Conservation (phyloP, 2,113 vertebrate genomes). For the Manacus vitellinus region DNA sequence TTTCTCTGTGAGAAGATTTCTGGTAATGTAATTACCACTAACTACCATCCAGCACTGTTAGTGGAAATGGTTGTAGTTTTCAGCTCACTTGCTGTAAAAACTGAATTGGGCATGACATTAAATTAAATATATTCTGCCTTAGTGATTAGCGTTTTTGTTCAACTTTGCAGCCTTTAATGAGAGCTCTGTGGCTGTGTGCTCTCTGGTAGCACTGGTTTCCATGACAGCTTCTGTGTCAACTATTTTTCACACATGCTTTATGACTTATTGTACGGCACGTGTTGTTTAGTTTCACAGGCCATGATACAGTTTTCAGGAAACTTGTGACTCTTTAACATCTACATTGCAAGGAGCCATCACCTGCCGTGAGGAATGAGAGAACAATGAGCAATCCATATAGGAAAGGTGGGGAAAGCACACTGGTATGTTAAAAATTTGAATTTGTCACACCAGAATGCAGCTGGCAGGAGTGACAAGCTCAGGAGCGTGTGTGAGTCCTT, state of each 20-base stretch:
- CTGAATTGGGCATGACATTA: constrained; percentile 1
- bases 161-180: constrained; percentile 41
- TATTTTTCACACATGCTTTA: constrained; percentile 52
- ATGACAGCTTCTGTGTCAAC: constrained; percentile 39
- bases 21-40: constrained; percentile 44
- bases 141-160: constrained; percentile 18
- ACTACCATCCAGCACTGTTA: neutral
- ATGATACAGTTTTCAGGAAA: constrained; percentile 34
- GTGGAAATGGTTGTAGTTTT: constrained; percentile 20
- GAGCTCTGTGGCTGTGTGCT: neutral
- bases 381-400: neutral
- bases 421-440: constrained; percentile 34
- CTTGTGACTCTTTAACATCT: neutral
- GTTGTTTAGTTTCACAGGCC: constrained; percentile 14
- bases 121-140: constrained; percentile 50
- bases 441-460: constrained; percentile 20
- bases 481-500: neutral
- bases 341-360: neutral
- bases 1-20: constrained; percentile 7
- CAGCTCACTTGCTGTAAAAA: constrained; percentile 36
- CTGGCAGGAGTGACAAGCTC: neutral
- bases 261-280: constrained; percentile 22
- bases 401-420: neutral
- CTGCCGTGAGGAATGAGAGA: neutral
- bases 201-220: constrained; percentile 51